phyloP scores from a whole-genome alignment of 2,113 vertebrate species.

The Glaucidium brasilianum region DNA sequence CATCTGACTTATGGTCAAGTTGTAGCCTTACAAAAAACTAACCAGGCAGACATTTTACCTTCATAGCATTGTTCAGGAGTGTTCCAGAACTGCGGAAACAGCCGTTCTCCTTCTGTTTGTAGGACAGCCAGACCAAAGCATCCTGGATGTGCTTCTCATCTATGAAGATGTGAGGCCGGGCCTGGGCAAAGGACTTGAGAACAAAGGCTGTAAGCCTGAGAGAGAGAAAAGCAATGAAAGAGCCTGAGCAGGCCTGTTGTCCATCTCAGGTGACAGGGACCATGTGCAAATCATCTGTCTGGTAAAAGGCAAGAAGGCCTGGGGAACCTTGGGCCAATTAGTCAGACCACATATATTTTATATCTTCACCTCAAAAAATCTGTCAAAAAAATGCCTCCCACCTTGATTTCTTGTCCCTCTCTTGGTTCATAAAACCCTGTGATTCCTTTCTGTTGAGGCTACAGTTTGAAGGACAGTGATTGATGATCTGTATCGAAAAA shows the following conservation, averaged over 20 bases:
- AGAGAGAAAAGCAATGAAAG: not conserved
- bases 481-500: not conserved
- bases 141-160: conserved; percentile 57
- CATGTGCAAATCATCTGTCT: not conserved
- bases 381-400: not conserved
- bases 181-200: conserved; percentile 72
- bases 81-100: conserved; percentile 70
- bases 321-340: not conserved
- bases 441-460: not conserved
- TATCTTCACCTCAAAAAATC: not conserved
- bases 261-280: not conserved
- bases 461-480: not conserved
- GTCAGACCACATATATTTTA: not conserved
- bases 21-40: not conserved
- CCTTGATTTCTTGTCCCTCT: not conserved
- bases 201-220: conserved; percentile 77
- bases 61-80: conserved; percentile 73
- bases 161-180: conserved; percentile 66
- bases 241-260: not conserved
- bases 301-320: not conserved
- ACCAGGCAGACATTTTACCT: conserved; percentile 56
- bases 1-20: not conserved
- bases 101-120: conserved; percentile 70
- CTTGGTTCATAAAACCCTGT: not conserved
- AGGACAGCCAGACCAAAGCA: conserved; percentile 56